Base-by-base conservation (phyloP, 2,113 vertebrate species). In the Lycaon pictus region DNA sequence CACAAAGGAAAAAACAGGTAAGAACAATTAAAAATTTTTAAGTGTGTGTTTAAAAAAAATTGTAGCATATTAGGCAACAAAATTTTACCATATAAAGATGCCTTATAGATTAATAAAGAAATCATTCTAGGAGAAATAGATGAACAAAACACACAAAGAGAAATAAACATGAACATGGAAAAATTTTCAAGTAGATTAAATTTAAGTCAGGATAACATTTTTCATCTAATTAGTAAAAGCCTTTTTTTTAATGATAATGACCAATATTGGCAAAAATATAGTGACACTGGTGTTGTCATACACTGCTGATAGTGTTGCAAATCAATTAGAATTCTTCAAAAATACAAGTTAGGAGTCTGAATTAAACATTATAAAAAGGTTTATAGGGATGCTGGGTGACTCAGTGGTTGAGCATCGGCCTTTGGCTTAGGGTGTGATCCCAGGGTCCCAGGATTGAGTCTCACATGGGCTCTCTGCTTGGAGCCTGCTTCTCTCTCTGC, bases 271-370 rank as follows among this genome's bases (percentile, higher is more conserved):
- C 60, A 95, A 96, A 96, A 76, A 95, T n/a, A 76, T 0, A 94
- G 83, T 69, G n/a, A 53, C 32, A 69, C 6, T 11, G 4, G 27
- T 82, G 72, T 25, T 82, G 32, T 84, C 48, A 63, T 27, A 93
- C 20, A 53, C 11, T 88, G 58, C 63, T 85, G 29, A 89, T 7
- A 65, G 25, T n/a, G 5, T 63, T 85, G 20, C 19, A 87, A 97
- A 88, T 5, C 88, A 76, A 53, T 92, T 60, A 88, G 56, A 72
- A 90, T n/a, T 29, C 62, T 88, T 90, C n/a, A 90, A 97, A 97
- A 97, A 83, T 95, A 90, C 48, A 90, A 51, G 72, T 58, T 91
- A 27, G 62, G 23, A 84, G 12, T 96, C 23, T 63, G 19, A 97
- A 85, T 95, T 67, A 94, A 95, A 90, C 11, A 85, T 10, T 72